A percentile compares a stretch with the other conserved stretches of the same genome.
phyloP scores from a whole-genome alignment of 2,113 vertebrate genomes.

The Proterorhinus semilunaris region DNA sequence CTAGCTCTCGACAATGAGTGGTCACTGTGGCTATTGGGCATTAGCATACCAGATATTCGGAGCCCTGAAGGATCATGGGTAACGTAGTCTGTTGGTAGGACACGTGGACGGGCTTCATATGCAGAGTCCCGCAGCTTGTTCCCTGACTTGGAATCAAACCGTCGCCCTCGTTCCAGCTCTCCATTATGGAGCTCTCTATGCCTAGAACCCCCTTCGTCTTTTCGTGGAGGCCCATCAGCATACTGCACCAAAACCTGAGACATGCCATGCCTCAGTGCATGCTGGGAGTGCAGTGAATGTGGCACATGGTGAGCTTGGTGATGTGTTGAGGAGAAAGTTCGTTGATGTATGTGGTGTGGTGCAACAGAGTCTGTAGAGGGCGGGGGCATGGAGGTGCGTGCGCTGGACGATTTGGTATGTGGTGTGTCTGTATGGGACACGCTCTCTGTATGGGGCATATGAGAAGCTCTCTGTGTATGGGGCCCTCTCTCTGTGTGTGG shows the following conservation, averaged over 20 bases:
- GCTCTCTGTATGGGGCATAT: no score
- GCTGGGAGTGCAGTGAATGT: conserved; percentile 86
- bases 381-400: conserved; percentile 81
- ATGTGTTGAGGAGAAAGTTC: conserved; percentile 82
- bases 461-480: conserved; percentile 56
- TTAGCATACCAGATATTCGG: conserved; percentile 89
- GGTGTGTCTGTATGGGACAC: conserved; percentile 75
- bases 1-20: conserved; percentile 76
- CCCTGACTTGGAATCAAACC: conserved; percentile 72
- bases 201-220: conserved; percentile 77
- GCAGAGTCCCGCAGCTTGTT: conserved; percentile 68
- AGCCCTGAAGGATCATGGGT: conserved; percentile 82
- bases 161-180: conserved; percentile 84
- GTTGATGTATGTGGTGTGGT: conserved; percentile 76
- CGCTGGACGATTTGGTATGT: conserved; percentile 70
- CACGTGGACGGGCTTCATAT: conserved; percentile 87
- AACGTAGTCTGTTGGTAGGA: conserved; percentile 84
- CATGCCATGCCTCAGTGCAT: conserved; percentile 82
- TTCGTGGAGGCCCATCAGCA: conserved; percentile 77
- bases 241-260: conserved; percentile 91
- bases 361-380: conserved; percentile 74
- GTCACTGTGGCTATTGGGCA: conserved; percentile 86
- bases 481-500: conserved; percentile 71
- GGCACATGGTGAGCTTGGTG: conserved; percentile 71
- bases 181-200: conserved; percentile 90